Base-by-base conservation (phyloP, 2,797 vertebrate species). In the Amniataba percoides region DNA sequence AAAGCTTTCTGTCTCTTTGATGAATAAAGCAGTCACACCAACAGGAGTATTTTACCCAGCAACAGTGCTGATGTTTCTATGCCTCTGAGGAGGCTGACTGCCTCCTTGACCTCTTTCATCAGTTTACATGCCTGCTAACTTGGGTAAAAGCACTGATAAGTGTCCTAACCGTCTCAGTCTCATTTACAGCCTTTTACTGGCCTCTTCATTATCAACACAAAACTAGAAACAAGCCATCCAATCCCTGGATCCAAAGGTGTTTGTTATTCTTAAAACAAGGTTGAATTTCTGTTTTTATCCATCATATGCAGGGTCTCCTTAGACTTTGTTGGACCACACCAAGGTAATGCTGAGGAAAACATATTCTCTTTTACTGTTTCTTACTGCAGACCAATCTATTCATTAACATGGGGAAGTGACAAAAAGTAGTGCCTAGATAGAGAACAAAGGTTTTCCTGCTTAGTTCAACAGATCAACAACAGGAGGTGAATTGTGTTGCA, bases 151-250 rank as follows among this genome's bases (percentile, higher is more conserved):
- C n/a, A 7, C 49, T 43, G 55, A 67, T 59, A 60, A 31, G 39
- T 2, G 27, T 56, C 27, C 19, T 53, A 61, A 25, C 23, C 43
- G 34, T 9, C 31, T 55, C 46, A 15, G 40, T 48, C 23, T 0
- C 43, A 27, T 59, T 77, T 46, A 79, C 34, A 12, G 60, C 31
- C 53, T 62, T 66, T 76, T 74, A 78, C 12, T 51, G 62, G 39
- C 12, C 36, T 60, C 40, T 31, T 40, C 36, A 19, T 70, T 42
- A 46, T 71, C 61, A 51, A 39, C 15, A 60, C 40, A 56, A 14
- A 60, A n/a, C 27, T 11, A 40, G 7, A 19, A 51, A 66, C 16
- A 21, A 16, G 1, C 21, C 25, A 23, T 49, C n/a, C 4, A 19
- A n/a, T 4, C 10, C 1, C 34, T 16, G 10, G 23, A 71, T 16